Evolutionary conservation across 2,888 invertebrate species (phyloP).

Genomic region (Mythimna ferrago): DNA sequence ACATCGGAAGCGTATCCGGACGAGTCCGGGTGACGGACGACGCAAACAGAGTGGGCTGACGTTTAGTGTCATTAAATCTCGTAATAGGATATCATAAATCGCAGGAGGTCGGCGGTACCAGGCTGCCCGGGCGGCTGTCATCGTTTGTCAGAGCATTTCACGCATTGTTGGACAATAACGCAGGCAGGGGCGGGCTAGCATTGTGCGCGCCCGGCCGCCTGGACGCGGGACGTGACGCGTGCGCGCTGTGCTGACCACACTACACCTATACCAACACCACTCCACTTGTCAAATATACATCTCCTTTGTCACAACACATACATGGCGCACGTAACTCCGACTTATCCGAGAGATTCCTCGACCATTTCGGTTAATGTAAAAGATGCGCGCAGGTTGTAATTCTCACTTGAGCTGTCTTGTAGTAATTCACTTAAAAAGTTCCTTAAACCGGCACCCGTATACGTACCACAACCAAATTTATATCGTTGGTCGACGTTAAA

Average conservation of each 20-base stretch:
- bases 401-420: conserved; percentile 75
- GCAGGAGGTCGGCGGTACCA: conserved; percentile 86
- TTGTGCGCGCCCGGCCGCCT: conserved; percentile 79
- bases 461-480: conserved; percentile 81
- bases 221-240: conserved; percentile 78
- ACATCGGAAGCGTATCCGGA: conserved; percentile 76
- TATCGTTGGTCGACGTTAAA: conserved; percentile 74
- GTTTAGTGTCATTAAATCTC: conserved; percentile 90
- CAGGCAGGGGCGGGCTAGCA: conserved; percentile 80
- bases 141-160: conserved; percentile 91
- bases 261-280: conserved; percentile 51
- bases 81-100: conserved; percentile 91
- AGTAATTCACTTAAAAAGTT: conserved; percentile 65
- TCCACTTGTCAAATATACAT: conserved; percentile 59
- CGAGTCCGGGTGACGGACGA: conserved; percentile 76
- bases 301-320: conserved; percentile 58
- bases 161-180: conserved; percentile 91
- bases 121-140: conserved; percentile 88
- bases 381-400: conserved; percentile 69
- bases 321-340: conserved; percentile 52
- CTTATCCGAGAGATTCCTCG: conserved; percentile 56
- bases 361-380: conserved; percentile 49
- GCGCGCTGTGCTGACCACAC: conserved; percentile 64
- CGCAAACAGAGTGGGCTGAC: conserved; percentile 82
- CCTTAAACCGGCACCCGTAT: conserved; percentile 73